phyloP scores from a whole-genome alignment of 37 sponge, comb jelly and placozoan genomes.

The Crambe crambe region DNA sequence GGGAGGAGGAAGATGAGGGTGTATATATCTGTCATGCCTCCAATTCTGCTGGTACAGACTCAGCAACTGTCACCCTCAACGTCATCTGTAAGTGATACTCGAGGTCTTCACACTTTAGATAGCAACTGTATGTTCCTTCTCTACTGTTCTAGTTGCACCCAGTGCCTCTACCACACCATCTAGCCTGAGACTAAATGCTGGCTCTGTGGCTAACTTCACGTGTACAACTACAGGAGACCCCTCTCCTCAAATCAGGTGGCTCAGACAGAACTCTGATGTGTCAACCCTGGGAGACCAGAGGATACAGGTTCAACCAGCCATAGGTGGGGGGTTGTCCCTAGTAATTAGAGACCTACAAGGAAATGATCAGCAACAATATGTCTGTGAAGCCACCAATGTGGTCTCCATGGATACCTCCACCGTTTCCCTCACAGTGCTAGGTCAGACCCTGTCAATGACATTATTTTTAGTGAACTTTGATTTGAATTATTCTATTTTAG shows the following conservation, averaged over 20 bases:
- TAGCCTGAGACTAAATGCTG: not conserved
- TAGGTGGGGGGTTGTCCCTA: not conserved
- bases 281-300: conserved; percentile 16
- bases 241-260: conserved; percentile 44
- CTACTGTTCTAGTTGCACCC: conserved; percentile 20
- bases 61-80: conserved; percentile 14
- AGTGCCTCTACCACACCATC: conserved; percentile 20
- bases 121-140: conserved; percentile 32
- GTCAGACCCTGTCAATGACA: not conserved
- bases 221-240: conserved; percentile 53
- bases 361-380: conserved; percentile 38
- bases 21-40: conserved; percentile 40
- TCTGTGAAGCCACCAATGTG: conserved; percentile 48
- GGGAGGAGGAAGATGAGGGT: conserved; percentile 43
- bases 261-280: conserved; percentile 20
- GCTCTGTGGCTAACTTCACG: conserved; percentile 25
- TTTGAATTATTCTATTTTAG: not conserved
- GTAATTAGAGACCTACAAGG: not conserved
- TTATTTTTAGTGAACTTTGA: conserved; percentile 17
- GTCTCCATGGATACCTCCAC: conserved; percentile 24
- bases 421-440: conserved; percentile 20
- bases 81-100: conserved; percentile 50
- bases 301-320: not conserved
- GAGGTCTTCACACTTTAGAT: conserved; percentile 11
- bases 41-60: conserved; percentile 37